Base-by-base conservation (phyloP, 2,888 invertebrate species). In the Pseudococcus viburni region DNA sequence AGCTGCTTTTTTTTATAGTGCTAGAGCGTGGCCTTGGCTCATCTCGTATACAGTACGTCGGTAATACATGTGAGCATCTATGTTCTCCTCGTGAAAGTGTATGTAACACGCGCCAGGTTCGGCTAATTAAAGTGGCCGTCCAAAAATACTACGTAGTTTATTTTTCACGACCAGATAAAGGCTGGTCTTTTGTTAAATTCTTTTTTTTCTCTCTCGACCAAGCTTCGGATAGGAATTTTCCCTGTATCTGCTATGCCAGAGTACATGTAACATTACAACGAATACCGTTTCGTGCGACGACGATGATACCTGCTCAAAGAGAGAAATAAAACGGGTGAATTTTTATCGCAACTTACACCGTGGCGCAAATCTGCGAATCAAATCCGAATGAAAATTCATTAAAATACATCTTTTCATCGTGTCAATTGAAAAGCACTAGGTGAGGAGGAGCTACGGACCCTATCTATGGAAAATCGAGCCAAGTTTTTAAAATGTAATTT, bases 401-500 rank as follows among this genome's bases (percentile, higher is more conserved):
- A 33, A 73, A 73, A 73, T 59, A 73, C 68, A 73, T 73, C 68
- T 73, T 73, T 73, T 33, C 22, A 73, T 26, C 68, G 33, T 73
- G 68, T 73, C 68, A 73, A 73, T 73, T 59, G 59, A 59, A 59
- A 33, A 33, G 26, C 26, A 19, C 6, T 8, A 33, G 33, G 68
- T 3, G 12, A 0, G 26, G 15, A 73, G 22, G 9, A 11, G 33
- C 59, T n/a, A 17, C 59, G n/a, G 19, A 0, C 11, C 12, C 26
- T 33, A 12, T 12, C 11, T 33, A 33, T 73, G 15, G 68, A 33
- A 73, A 9, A 73, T 33, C 68, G 68, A 73, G 33, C 68, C 68
- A 73, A 73, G 68, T 73, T 73, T 73, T 80, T 46, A 33, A 80
- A 80, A 42, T n/a, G 33, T 42, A 80, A 80, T 80, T 80, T 80